Evolutionary conservation across 2,113 vertebrate species (phyloP).

Genomic region (Toxotes chatareus): DNA sequence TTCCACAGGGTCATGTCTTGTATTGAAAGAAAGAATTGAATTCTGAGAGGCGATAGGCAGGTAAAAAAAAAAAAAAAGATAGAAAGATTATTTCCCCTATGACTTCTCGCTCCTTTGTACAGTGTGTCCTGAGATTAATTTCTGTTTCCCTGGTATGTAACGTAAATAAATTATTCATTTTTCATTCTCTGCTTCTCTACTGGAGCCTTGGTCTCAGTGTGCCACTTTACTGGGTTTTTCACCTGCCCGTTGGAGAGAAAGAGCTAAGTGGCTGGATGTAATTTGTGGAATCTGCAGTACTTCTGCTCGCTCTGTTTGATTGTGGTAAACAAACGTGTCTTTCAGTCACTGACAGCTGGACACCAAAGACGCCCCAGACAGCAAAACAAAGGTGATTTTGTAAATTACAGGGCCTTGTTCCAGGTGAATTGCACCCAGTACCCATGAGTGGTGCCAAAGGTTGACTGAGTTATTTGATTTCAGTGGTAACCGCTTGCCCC

Average conservation of each 20-base stretch:
- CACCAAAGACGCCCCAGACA: conserved; percentile 65
- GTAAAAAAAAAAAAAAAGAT: conserved; percentile 2
- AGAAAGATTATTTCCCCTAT: conserved; percentile 28
- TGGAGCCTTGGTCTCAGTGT: conserved; percentile 42
- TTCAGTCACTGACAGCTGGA: conserved; percentile 67
- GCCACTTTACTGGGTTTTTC: conserved; percentile 9
- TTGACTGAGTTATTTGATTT: conserved; percentile 66
- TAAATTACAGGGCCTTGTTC: conserved; percentile 66
- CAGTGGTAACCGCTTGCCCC: conserved; percentile 10
- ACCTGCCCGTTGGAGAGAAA: background rate
- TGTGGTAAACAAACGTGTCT: conserved; percentile 67
- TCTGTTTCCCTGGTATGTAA: conserved; percentile 12
- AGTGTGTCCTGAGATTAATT: conserved; percentile 30
- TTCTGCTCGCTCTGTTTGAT: conserved; percentile 46
- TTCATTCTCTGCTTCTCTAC: background rate
- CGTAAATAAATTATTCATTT: conserved; percentile 42
- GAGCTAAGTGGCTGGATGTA: conserved; percentile 53
- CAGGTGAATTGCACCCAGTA: conserved; percentile 55
- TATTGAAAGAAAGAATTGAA: conserved; percentile 50
- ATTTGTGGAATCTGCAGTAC: conserved; percentile 59
- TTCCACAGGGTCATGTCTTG: conserved; percentile 23
- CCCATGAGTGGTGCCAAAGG: conserved; percentile 54
- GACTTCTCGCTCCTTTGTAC: conserved; percentile 26
- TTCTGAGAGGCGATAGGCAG: conserved; percentile 40
- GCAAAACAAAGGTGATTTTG: conserved; percentile 72